Base-by-base conservation (phyloP, 2,888 invertebrate genomes). In the Brenthis hecate region DNA sequence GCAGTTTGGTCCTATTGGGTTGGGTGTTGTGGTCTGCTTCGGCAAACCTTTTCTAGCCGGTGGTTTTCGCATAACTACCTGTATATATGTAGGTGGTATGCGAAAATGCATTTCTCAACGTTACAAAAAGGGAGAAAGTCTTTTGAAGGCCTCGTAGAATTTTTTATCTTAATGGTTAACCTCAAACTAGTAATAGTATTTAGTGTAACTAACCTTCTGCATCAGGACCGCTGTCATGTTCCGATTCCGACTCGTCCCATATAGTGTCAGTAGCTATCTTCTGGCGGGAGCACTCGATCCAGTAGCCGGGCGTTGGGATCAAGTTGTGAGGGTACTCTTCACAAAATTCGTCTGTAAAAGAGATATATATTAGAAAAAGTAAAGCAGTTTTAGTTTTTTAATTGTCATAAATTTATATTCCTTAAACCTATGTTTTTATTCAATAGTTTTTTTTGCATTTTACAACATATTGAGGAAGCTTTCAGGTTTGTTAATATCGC, bases 281-380 rank as follows among this genome's bases (percentile, higher is more conserved):
- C 90, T 97, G 97, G 3, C 98, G 94, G n/a, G 98, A 98, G 86
- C 98, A 98, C 88, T 98, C 98, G 85, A 98, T 96, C 98, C 98
- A 98, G 91, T 98, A 98, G 67, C 98, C 98, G 0, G 98, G 97
- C 0, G 97, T 98, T 1, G 97, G 97, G 80, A 97, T 96, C 83
- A 98, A 94, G 86, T 95, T 97, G 92, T 98, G 98, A 0, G 98
- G 98, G 88, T 96, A 98, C 85, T 98, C 97, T 83, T 97, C 96
- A 88, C 98, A 98, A 87, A 98, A 97, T 89, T 98, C 98, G 93
- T 98, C 98, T 98, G 94, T 2, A 81, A 82, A 69, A 64, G 23
- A 68, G 48, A 55, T 14, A n/a, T 3, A 56, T 4, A 32, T 57
- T 36, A 50, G n/a, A 36, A 53, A 51, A 51, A 8, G 51, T 51